Conservation (phyloP, 2,888 invertebrate species). For the Choristoneura rosaceana region DNA sequence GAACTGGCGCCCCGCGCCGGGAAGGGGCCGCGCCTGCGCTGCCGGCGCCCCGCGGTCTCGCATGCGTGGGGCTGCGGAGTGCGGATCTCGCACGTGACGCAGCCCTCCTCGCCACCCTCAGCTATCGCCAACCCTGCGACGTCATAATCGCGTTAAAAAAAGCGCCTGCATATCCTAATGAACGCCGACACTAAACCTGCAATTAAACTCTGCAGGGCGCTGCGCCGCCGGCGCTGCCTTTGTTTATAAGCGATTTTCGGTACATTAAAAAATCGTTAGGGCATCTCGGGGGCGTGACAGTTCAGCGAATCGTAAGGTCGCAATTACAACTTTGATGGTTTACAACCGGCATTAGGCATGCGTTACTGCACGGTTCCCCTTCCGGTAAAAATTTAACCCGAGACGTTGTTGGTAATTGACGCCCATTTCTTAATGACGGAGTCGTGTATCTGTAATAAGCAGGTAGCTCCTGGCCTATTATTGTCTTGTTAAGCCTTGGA, state of each 20-base stretch:
- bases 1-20: slow-evolving; percentile 82
- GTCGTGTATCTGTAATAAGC: slow-evolving; percentile 53
- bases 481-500: slow-evolving; percentile 50
- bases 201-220: slow-evolving; percentile 71
- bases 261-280: slow-evolving; percentile 75
- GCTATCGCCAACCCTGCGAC: slow-evolving; percentile 73
- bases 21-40: slow-evolving; percentile 78
- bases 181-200: slow-evolving; percentile 79
- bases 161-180: slow-evolving; percentile 82
- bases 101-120: slow-evolving; percentile 82
- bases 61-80: slow-evolving; percentile 85
- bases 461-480: slow-evolving; percentile 48
- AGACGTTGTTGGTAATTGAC: slow-evolving; percentile 68
- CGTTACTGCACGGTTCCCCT: slow-evolving; percentile 61
- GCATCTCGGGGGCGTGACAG: slow-evolving; percentile 69
- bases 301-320: slow-evolving; percentile 72
- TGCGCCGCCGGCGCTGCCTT: slow-evolving; percentile 59
- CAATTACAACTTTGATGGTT: slow-evolving; percentile 73
- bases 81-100: slow-evolving; percentile 85
- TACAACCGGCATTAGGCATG: slow-evolving; percentile 64
- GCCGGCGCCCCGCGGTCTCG: slow-evolving; percentile 82
- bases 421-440: slow-evolving; percentile 64
- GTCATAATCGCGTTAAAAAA: slow-evolving; percentile 83
- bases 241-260: slow-evolving; percentile 73
- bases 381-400: slow-evolving; percentile 62